Evolutionary conservation across 2,888 invertebrate species (phyloP).

Genomic region (Agrypnus murinus): DNA sequence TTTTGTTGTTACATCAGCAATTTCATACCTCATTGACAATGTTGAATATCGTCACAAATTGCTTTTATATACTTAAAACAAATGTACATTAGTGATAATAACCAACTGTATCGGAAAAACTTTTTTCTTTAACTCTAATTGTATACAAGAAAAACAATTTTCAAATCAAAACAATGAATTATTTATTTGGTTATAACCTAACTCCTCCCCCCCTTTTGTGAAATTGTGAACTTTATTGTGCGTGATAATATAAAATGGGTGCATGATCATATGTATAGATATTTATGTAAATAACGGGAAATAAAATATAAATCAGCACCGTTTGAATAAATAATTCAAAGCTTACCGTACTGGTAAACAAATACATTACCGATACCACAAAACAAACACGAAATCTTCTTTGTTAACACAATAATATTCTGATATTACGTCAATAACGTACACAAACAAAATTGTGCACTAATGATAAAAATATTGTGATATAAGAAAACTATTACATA

Average conservation of each 20-base stretch:
- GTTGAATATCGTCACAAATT: not conserved
- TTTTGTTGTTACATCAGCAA: conserved; percentile 27
- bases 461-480: too few relatives aligned
- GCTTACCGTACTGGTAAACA: conserved; percentile 8
- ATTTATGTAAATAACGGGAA: conserved; percentile 27
- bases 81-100: too few relatives aligned
- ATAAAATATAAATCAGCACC: conserved; percentile 22
- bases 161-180: too few relatives aligned
- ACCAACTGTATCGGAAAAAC: too few relatives aligned
- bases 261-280: conserved; percentile 9
- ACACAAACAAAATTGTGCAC: not conserved
- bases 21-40: conserved; percentile 19
- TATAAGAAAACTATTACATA: too few relatives aligned
- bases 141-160: too few relatives aligned
- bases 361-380: conserved; percentile 4
- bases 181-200: too few relatives aligned
- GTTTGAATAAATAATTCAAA: conserved; percentile 17
- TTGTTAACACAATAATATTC: not conserved
- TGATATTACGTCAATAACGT: not conserved
- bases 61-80: too few relatives aligned
- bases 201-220: too few relatives aligned
- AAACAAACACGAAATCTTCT: conserved; percentile 15
- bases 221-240: not conserved
- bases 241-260: not conserved
- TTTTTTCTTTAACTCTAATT: too few relatives aligned